Evolutionary conservation across 1,140 invertebrate genomes (phyloP).

Genomic region (Eueides isabella): DNA sequence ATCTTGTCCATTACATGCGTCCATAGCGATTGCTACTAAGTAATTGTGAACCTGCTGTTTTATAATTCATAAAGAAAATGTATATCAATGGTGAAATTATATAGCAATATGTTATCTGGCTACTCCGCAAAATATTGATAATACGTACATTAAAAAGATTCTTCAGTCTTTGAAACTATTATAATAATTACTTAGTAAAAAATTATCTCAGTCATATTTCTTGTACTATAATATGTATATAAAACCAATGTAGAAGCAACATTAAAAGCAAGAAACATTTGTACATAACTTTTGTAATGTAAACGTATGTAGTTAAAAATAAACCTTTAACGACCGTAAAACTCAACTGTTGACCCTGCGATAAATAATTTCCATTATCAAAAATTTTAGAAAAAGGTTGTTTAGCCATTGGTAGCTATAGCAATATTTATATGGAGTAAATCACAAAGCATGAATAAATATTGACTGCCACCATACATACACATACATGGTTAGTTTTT

Average conservation of each 20-base stretch:
- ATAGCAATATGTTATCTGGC: not conserved
- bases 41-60: slow-evolving; percentile 5
- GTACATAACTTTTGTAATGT: not conserved
- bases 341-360: slow-evolving; percentile 20
- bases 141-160: not conserved
- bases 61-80: not conserved
- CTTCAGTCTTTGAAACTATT: not conserved
- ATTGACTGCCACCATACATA: slow-evolving; percentile 38
- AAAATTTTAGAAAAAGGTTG: slow-evolving; percentile 10
- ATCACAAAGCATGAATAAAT: slow-evolving; percentile 54
- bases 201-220: not conserved
- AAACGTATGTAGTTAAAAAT: slow-evolving; percentile 5
- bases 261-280: not conserved
- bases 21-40: slow-evolving; percentile 3
- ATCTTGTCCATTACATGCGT: slow-evolving; percentile 27
- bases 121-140: not conserved
- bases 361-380: slow-evolving; percentile 42
- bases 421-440: not conserved
- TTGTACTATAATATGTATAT: not conserved
- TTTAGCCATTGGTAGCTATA: not conserved
- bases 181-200: not conserved
- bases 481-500: too few relatives aligned
- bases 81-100: not conserved
- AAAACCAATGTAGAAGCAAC: not conserved
- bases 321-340: slow-evolving; percentile 19